Percentiles rank a stretch among this genome's conserved stretches.
Conservation (phyloP, 2,113 vertebrate species). For the Nanger granti region DNA sequence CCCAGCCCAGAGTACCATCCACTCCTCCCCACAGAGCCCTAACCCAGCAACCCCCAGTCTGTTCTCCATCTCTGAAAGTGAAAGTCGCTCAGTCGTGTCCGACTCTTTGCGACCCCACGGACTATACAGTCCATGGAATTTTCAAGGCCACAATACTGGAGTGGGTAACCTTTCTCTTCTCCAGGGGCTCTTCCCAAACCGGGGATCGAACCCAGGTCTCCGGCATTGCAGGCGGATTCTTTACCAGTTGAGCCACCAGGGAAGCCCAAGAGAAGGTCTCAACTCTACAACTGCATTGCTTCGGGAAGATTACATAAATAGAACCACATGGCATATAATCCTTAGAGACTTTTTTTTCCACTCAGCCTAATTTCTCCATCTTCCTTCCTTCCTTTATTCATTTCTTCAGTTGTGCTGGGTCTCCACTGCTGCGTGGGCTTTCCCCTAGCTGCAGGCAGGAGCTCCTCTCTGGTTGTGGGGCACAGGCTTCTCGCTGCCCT, state of each 20-base stretch:
- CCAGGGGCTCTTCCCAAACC: not conserved
- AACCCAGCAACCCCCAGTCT: not conserved
- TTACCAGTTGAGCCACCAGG: not conserved
- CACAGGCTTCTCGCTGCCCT: not conserved
- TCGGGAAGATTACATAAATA: not conserved
- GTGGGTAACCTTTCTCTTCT: not conserved
- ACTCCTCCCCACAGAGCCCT: not conserved
- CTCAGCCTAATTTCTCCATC: not conserved
- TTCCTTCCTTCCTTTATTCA: not conserved
- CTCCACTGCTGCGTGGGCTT: not conserved
- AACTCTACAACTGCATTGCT: not conserved
- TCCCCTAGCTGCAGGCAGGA: not conserved
- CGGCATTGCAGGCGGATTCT: accelerated
- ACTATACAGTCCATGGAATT: not conserved
- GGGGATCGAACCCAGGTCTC: not conserved
- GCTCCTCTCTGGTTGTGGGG: not conserved
- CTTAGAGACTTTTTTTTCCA: not conserved
- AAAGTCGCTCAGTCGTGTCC: not conserved
- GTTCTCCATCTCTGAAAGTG: not conserved
- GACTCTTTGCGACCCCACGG: not conserved
- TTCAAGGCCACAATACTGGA: not conserved
- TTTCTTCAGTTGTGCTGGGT: not conserved
- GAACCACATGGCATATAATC: not conserved
- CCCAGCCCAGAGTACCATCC: accelerated
- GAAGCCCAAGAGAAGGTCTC: not conserved